Evolutionary conservation across 92 coral and sea anemone genomes (phyloP), one percentile per base, ranked within the genome.

Genomic region (Palythoa caribaeorum): DNA sequence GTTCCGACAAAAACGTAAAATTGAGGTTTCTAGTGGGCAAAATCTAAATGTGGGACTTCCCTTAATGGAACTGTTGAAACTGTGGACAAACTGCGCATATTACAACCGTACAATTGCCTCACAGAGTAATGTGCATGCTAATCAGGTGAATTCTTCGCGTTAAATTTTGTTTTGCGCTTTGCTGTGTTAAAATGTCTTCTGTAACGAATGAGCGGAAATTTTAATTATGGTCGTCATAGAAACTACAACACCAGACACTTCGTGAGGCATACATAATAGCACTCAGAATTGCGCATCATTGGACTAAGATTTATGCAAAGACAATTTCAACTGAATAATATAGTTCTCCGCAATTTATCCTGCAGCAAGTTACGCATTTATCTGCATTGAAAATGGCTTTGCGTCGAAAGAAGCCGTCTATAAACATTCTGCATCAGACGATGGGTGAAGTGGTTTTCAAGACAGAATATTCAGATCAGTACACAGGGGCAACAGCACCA

Each of bases 401-500:
- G 94, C 92, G 92, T 47, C 66, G 44, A 44, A 84, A 77, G 83
- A 62, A 87, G 74, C 92, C 65, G 62, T 90, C 92, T 15, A 80
- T 87, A 14, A 90, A 88, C 55, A 28, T 94, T 55, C 79, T 94
- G 15, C 86, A 91, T 68, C 94, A 94, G 38, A 93, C 98, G 10
- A 92, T 93, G 73, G 86, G 96, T 40, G 88, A 84, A 62, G 76
- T 91, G 3, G 78, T 90, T 14, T 93, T 93, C 90, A 91, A 92
- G 73, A 85, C 93, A 35, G 98, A 94, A 73, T 94, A 94, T 75
- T 60, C 93, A 1, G 88, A 95, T 52, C 92, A 84, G 71, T 94
- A 70, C 84, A 85, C 91, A 4, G 98, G 98, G 2, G 76, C 81
- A 5, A 78, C 83, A 36, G 83, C 80, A 19, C 98, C 96, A 50